These are phyloP conservation scores for Conus canariensis DNA, from an alignment of 2,888 invertebrate genomes.

Conservation along the genomic window DNA sequence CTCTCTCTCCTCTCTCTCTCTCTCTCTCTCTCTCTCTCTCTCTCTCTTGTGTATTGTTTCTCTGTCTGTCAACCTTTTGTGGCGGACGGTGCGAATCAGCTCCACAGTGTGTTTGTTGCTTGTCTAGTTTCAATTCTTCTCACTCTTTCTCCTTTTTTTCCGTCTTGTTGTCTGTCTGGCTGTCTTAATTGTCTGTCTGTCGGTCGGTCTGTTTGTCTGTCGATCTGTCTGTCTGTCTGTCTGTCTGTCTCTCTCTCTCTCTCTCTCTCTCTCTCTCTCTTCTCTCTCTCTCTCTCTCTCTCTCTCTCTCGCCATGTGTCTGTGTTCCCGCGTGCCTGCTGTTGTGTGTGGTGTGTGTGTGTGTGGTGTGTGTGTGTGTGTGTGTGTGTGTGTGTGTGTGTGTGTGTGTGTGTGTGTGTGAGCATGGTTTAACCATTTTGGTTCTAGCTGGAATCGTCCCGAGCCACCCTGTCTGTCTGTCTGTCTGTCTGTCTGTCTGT, in stretches of 20 bases:
- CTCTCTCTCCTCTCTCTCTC: too few relatives aligned
- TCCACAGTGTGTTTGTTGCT: background rate
- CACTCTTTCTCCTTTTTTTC: background rate
- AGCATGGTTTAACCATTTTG: too few relatives aligned
- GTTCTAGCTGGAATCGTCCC: too few relatives aligned
- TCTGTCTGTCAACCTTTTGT: background rate
- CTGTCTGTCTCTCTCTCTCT: background rate
- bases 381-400: background rate
- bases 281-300: too few relatives aligned
- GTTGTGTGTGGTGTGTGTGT: background rate
- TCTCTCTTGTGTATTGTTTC: too few relatives aligned
- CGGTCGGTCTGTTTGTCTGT: background rate
- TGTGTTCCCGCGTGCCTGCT: background rate
- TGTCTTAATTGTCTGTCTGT: background rate
- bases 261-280: background rate
- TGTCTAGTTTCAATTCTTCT: background rate
- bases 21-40: too few relatives aligned
- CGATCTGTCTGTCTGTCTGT: background rate
- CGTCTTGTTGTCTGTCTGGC: background rate
- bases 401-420: too few relatives aligned
- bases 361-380: conserved; percentile 1
- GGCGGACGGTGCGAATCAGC: too few relatives aligned
- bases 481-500: background rate
- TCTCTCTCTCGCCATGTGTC: background rate
- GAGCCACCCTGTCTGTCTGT: background rate